These are phyloP conservation scores for Aegotheles bennettii DNA, from an alignment of 2,113 vertebrate genomes.

Conservation along the genomic window DNA sequence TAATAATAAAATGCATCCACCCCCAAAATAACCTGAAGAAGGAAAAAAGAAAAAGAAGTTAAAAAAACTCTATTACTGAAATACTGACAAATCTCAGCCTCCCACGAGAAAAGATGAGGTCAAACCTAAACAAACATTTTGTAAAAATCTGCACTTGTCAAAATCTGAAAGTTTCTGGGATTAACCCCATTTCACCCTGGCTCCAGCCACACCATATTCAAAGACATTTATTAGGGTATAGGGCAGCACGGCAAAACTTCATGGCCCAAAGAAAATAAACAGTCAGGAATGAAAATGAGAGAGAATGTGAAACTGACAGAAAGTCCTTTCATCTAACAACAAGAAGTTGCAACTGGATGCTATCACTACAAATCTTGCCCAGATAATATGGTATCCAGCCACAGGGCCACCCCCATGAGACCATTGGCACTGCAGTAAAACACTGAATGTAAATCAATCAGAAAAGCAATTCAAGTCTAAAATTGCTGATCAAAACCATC, in stretches of 20 bases:
- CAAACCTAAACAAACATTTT: not conserved
- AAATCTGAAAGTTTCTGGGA: not conserved
- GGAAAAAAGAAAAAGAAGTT: not conserved
- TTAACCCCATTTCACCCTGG: not conserved
- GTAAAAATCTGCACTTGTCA: not conserved
- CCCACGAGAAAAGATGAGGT: not conserved
- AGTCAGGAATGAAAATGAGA: not conserved
- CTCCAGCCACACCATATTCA: not conserved
- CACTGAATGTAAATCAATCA: not conserved
- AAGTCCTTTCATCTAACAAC: not conserved
- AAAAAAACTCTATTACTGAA: not conserved
- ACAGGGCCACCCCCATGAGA: not conserved
- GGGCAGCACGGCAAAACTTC: not conserved
- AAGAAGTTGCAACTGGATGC: not conserved
- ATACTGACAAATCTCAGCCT: not conserved
- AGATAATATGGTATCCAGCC: accelerated
- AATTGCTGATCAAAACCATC: not conserved
- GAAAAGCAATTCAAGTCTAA: not conserved
- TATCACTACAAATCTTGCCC: not conserved
- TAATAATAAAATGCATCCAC: not conserved
- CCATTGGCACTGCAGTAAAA: not conserved
- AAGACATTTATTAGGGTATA: not conserved
- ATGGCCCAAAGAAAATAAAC: not conserved
- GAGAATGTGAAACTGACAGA: not conserved
- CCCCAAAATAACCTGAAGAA: not conserved